phyloP scores from a whole-genome alignment of 2,797 vertebrate genomes.

The Silurus lanzhouensis region DNA sequence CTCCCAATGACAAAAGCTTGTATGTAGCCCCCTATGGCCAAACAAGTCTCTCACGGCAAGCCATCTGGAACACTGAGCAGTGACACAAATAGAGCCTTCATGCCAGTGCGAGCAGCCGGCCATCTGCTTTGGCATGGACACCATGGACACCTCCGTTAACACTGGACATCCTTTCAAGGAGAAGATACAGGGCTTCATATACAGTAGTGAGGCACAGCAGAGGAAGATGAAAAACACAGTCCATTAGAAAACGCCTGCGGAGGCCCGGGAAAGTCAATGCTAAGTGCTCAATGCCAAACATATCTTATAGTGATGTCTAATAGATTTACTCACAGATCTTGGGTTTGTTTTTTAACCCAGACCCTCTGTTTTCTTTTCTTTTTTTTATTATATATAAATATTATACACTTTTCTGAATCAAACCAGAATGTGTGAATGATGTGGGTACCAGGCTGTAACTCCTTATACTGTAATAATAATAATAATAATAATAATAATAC shows the following conservation, averaged over 20 bases:
- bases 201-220: neutral
- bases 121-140: slow-evolving; percentile 75
- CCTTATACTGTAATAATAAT: neutral
- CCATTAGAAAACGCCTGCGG: slow-evolving; percentile 18
- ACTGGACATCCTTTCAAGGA: slow-evolving; percentile 67
- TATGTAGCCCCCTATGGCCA: slow-evolving; percentile 53
- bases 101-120: slow-evolving; percentile 71
- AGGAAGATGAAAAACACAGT: neutral
- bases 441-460: neutral
- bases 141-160: slow-evolving; percentile 70
- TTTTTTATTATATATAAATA: neutral
- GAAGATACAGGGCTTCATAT: slow-evolving; percentile 40
- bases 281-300: neutral
- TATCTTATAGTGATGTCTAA: neutral
- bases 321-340: neutral
- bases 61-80: slow-evolving; percentile 76
- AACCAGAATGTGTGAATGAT: neutral
- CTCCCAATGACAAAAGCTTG: slow-evolving; percentile 50
- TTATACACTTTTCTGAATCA: neutral
- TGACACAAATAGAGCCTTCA: slow-evolving; percentile 74
- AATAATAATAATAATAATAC: neutral
- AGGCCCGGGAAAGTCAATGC: neutral
- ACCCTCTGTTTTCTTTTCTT: neutral
- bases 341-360: neutral
- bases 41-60: slow-evolving; percentile 68